Evolutionary conservation across 2,797 vertebrate genomes (phyloP).

Genomic region (Antrozous pallidus): DNA sequence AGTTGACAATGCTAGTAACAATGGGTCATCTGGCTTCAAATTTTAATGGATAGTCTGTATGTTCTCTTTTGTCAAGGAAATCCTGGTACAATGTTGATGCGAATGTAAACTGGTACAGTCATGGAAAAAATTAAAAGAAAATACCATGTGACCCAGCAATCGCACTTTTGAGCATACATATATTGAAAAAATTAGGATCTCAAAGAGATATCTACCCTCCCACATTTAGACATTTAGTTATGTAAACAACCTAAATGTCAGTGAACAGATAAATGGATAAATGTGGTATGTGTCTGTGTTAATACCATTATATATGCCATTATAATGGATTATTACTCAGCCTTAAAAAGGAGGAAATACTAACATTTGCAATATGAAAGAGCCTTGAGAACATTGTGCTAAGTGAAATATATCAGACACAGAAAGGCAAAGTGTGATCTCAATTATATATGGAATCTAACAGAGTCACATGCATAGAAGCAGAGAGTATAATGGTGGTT

Average conservation of each 20-base stretch:
- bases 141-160: neutral
- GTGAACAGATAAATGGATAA: neutral
- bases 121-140: neutral
- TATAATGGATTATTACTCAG: neutral
- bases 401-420: neutral
- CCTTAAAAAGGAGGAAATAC: neutral
- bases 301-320: neutral
- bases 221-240: neutral
- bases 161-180: neutral
- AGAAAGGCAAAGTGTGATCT: neutral
- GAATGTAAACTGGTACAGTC: neutral
- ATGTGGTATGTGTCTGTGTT: neutral
- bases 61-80: neutral
- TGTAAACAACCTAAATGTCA: neutral
- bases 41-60: constrained; percentile 2
- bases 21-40: neutral
- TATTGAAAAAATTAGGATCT: neutral
- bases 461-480: neutral
- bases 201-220: neutral
- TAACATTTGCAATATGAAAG: neutral
- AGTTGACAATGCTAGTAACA: constrained; percentile 19
- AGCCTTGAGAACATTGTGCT: neutral
- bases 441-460: neutral
- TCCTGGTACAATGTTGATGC: neutral
- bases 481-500: neutral